phyloP scores from a whole-genome alignment of 2,797 vertebrate species.

The Galaxias olidus region DNA sequence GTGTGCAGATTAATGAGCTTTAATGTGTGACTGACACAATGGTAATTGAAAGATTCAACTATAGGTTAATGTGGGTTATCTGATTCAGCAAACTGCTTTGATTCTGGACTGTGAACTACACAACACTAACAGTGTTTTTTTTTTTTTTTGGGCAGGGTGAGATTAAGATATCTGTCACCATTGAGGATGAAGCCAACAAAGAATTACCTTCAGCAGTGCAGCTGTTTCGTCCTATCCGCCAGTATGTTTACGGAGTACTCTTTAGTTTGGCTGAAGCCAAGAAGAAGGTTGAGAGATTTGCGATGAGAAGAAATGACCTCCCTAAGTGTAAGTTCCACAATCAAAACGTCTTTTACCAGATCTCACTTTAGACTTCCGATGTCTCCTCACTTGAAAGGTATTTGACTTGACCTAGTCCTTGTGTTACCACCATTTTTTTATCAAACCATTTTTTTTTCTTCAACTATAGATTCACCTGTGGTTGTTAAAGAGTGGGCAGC shows the following conservation, averaged over 20 bases:
- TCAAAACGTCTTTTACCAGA: background rate
- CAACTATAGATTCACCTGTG: conserved; percentile 81
- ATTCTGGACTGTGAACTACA: too few relatives aligned
- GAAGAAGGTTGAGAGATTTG: conserved; percentile 91
- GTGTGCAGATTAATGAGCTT: too few relatives aligned
- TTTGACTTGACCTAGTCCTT: too few relatives aligned
- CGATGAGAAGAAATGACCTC: conserved; percentile 90
- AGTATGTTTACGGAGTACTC: conserved; percentile 96
- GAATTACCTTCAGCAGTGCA: conserved; percentile 94
- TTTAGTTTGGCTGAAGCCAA: conserved; percentile 94
- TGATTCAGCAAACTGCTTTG: too few relatives aligned
- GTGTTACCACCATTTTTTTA: too few relatives aligned
- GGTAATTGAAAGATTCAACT: too few relatives aligned
- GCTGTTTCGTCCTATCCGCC: conserved; percentile 91
- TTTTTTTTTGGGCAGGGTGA: conserved; percentile 94
- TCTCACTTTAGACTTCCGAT: background rate
- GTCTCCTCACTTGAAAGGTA: too few relatives aligned
- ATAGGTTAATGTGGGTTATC: too few relatives aligned
- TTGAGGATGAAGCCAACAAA: conserved; percentile 97
- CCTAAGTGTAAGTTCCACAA: conserved; percentile 81
- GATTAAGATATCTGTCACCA: conserved; percentile 93
- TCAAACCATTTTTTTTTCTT: too few relatives aligned
- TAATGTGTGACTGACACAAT: too few relatives aligned
- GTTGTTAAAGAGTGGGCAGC: conserved; percentile 96
- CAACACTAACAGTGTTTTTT: conserved; percentile 42